Evolutionary conservation across 2,888 invertebrate species (phyloP).

Genomic region (Lasius platythorax): DNA sequence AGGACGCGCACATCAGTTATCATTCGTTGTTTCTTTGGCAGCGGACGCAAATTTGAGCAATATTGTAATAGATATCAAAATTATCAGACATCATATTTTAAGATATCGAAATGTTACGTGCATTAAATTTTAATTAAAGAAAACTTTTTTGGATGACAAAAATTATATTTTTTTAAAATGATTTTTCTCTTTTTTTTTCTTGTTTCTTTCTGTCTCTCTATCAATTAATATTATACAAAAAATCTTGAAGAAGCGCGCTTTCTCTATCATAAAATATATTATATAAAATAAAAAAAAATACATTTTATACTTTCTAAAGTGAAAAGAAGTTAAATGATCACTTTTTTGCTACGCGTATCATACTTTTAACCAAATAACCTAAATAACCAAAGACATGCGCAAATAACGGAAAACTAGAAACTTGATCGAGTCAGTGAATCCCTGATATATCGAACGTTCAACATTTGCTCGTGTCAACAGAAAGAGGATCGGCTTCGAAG

Average conservation of each 20-base stretch:
- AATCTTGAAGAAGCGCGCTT: background rate
- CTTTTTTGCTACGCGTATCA: conserved; percentile 36
- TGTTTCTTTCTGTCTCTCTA: no score
- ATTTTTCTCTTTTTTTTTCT: background rate
- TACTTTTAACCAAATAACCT: background rate
- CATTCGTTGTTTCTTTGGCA: conserved; percentile 68
- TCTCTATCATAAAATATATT: background rate
- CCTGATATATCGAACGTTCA: conserved; percentile 56
- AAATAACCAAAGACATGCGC: conserved; percentile 48
- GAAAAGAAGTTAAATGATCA: conserved; percentile 57
- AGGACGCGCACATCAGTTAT: conserved; percentile 76
- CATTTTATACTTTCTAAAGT: conserved; percentile 16
- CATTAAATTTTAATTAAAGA: background rate
- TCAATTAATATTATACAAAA: background rate
- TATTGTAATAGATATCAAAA: conserved; percentile 25
- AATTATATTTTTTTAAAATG: background rate
- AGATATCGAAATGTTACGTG: background rate
- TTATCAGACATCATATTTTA: conserved; percentile 15
- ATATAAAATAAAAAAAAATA: background rate
- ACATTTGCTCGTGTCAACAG: conserved; percentile 66
- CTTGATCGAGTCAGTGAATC: conserved; percentile 54
- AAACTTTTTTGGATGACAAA: background rate
- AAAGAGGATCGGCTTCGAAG: conserved; percentile 50
- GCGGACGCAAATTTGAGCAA: conserved; percentile 66
- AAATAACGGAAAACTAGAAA: conserved; percentile 51